phyloP scores from a whole-genome alignment of 2,797 vertebrate genomes.

The Gymnocypris eckloni region DNA sequence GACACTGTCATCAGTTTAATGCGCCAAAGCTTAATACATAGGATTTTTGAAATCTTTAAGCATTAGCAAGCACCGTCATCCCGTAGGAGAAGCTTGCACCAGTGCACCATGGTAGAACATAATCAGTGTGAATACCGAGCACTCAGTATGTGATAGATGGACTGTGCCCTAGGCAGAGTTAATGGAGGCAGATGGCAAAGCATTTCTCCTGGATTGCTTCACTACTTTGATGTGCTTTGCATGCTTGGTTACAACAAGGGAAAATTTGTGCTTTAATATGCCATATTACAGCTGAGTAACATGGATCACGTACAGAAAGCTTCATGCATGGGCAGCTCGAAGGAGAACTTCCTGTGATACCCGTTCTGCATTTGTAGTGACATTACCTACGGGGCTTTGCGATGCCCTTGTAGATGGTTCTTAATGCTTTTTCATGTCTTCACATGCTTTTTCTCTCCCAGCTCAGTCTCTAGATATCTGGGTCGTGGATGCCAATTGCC shows the following conservation, averaged over 20 bases:
- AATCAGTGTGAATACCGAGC: constrained; percentile 33
- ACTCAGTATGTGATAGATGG: constrained; percentile 37
- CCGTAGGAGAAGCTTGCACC: background rate
- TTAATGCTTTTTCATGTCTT: constrained; percentile 48
- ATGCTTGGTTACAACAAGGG: constrained; percentile 31
- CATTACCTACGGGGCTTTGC: constrained; percentile 13
- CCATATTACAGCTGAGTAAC: constrained; percentile 18
- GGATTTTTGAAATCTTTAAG: background rate
- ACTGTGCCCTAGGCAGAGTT: constrained; percentile 24
- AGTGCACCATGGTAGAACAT: background rate
- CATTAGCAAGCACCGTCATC: background rate
- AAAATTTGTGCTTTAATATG: constrained; percentile 37
- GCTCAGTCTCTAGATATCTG: constrained; percentile 57
- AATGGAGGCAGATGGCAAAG: constrained; percentile 45
- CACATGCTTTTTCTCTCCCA: constrained; percentile 43
- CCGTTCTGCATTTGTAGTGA: constrained; percentile 5
- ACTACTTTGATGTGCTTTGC: constrained; percentile 21
- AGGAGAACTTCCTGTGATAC: constrained; percentile 11
- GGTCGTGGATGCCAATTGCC: constrained; percentile 61
- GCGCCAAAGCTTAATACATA: background rate
- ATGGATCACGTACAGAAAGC: constrained; percentile 60
- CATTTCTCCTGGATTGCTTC: constrained; percentile 30
- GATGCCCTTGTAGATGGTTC: constrained; percentile 10
- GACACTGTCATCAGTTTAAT: background rate
- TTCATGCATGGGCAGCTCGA: constrained; percentile 14